Conservation (phyloP, 2,113 vertebrate genomes). For the Oreotrochilus melanogaster region DNA sequence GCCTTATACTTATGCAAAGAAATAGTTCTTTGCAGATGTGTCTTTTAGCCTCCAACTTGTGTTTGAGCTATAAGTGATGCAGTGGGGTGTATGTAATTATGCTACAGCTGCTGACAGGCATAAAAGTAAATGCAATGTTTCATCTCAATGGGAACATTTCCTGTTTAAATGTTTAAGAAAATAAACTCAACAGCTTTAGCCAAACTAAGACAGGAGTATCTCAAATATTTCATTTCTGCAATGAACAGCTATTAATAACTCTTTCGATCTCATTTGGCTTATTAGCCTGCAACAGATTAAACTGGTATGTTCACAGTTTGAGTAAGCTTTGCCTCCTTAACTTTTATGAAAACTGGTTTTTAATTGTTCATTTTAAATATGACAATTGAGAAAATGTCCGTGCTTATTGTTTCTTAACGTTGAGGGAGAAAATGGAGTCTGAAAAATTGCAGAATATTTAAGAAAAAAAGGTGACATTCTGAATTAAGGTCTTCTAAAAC, state of each 20-base stretch:
- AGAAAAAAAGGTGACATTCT: neutral
- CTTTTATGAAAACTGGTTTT: neutral
- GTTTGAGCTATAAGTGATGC: neutral
- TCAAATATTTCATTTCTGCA: conserved; percentile 12
- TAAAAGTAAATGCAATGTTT: conserved; percentile 36
- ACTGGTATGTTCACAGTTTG: neutral
- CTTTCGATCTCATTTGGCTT: neutral
- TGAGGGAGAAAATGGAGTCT: neutral
- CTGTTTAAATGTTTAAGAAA: conserved; percentile 23
- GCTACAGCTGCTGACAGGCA: neutral
- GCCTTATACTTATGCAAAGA: neutral
- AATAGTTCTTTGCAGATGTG: neutral
- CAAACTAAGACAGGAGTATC: neutral
- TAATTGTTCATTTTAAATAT: neutral
- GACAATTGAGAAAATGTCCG: neutral
- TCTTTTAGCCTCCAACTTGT: neutral
- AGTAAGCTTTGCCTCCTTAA: neutral
- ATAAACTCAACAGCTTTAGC: neutral
- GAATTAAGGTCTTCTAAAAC: neutral
- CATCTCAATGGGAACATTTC: neutral
- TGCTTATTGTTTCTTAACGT: neutral
- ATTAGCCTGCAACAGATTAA: neutral
- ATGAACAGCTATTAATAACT: neutral
- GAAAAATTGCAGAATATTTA: neutral
- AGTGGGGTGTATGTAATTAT: neutral